These are phyloP conservation scores for Mesembrinibis cayennensis DNA, from an alignment of 2,113 vertebrate genomes.

Conservation along the genomic window DNA sequence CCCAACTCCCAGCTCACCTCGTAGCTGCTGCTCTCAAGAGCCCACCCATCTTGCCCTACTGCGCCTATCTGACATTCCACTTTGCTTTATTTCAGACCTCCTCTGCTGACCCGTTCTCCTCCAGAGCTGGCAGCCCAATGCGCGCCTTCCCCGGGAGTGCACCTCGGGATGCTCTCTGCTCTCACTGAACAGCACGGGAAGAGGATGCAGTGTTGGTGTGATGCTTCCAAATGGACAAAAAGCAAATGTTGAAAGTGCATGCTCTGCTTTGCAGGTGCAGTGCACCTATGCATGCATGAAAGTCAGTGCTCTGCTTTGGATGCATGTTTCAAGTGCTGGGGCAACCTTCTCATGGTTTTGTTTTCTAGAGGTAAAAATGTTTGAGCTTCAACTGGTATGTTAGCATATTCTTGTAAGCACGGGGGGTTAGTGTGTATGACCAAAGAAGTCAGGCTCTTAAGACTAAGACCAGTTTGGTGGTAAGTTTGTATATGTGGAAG, in stretches of 20 bases:
- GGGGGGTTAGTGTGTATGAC: too few relatives aligned
- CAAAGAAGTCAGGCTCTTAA: not conserved
- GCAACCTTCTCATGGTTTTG: not conserved
- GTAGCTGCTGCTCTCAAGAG: not conserved
- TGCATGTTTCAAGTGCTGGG: not conserved
- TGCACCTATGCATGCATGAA: rapidly evolving
- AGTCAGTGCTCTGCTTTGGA: not conserved
- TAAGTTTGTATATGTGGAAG: not conserved
- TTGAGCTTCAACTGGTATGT: not conserved
- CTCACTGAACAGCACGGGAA: not conserved
- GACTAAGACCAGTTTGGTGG: not conserved
- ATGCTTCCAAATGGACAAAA: not conserved
- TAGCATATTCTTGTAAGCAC: not conserved
- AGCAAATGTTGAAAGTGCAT: rapidly evolving
- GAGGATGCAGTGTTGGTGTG: not conserved
- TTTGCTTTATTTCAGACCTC: not conserved
- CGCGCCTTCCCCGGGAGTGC: rapidly evolving
- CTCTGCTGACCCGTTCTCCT: not conserved
- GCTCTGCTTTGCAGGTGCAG: not conserved
- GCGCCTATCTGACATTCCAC: not conserved
- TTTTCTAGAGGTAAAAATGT: not conserved
- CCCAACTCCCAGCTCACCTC: not conserved
- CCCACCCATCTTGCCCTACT: not conserved
- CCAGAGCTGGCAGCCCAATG: not conserved
- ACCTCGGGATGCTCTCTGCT: not conserved